A percentile compares a stretch with the other conserved stretches of the same genome.
These are phyloP conservation scores for Dascyllus trimaculatus DNA, from an alignment of 2,113 vertebrate genomes.

Conservation along the genomic window DNA sequence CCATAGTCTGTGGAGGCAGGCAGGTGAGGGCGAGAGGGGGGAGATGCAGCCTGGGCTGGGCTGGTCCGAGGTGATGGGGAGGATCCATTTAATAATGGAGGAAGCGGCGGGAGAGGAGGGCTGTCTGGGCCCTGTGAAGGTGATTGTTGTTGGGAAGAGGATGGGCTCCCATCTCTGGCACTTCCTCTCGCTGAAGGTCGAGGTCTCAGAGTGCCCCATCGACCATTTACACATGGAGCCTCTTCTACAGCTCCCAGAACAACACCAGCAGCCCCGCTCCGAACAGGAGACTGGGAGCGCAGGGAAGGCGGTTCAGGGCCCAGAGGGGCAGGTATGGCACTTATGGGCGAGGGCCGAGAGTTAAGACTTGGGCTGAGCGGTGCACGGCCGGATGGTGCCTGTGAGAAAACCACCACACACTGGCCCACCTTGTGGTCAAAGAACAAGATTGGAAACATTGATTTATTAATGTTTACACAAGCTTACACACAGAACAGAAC, in stretches of 20 bases:
- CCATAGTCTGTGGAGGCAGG: constrained; percentile 85
- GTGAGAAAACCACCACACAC: constrained; percentile 98
- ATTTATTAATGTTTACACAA: neutral
- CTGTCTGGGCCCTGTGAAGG: constrained; percentile 89
- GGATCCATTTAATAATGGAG: constrained; percentile 90
- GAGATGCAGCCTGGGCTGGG: constrained; percentile 89
- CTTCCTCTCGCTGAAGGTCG: constrained; percentile 85
- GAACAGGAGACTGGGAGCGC: constrained; percentile 94
- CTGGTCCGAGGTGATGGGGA: constrained; percentile 90
- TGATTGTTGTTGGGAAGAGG: constrained; percentile 87
- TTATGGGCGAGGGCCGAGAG: constrained; percentile 97
- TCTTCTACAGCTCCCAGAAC: constrained; percentile 88
- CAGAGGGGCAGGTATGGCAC: constrained; percentile 92
- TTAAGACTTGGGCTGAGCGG: constrained; percentile 97
- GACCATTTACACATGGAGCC: constrained; percentile 95
- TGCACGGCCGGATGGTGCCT: constrained; percentile 95
- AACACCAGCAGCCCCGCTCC: constrained; percentile 78
- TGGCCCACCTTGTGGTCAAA: constrained; percentile 90
- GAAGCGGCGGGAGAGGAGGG: constrained; percentile 83
- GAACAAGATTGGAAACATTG: neutral
- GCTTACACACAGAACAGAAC: neutral
- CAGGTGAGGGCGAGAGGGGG: constrained; percentile 79
- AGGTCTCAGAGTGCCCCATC: constrained; percentile 96
- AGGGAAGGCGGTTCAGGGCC: constrained; percentile 90
- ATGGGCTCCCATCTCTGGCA: constrained; percentile 93